phyloP scores from a whole-genome alignment of 2,113 vertebrate genomes.

The Sigmodon hispidus region DNA sequence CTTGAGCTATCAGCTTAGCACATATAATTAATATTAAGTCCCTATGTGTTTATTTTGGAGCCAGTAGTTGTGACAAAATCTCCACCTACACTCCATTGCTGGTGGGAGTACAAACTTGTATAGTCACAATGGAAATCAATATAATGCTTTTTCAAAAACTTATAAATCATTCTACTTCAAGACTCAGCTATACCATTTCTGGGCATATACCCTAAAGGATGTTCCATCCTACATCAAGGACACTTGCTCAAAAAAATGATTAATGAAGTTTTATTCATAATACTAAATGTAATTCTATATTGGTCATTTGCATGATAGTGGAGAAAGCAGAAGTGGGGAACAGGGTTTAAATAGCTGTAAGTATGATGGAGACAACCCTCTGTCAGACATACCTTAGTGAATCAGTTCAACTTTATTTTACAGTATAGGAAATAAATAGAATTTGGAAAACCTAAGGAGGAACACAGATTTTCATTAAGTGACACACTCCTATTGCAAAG shows the following conservation, averaged over 20 bases:
- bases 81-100: background rate
- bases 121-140: background rate
- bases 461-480: too few relatives aligned
- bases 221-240: background rate
- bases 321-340: background rate
- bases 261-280: background rate
- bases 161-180: background rate
- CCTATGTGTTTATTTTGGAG: too few relatives aligned
- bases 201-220: background rate
- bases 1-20: too few relatives aligned
- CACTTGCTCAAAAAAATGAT: background rate
- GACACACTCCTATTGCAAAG: too few relatives aligned
- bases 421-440: too few relatives aligned
- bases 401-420: too few relatives aligned
- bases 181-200: background rate
- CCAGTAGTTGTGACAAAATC: too few relatives aligned
- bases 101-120: background rate
- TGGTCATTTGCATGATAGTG: rapidly evolving
- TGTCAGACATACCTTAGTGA: background rate
- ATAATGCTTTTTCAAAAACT: background rate
- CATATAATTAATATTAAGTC: too few relatives aligned
- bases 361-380: background rate
- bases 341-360: background rate
- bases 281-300: background rate
- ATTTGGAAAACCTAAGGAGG: too few relatives aligned